A percentile compares a stretch with the other conserved stretches of the same genome.
Evolutionary conservation across 2,113 vertebrate species (phyloP).

Genomic region (Paralichthys olivaceus): DNA sequence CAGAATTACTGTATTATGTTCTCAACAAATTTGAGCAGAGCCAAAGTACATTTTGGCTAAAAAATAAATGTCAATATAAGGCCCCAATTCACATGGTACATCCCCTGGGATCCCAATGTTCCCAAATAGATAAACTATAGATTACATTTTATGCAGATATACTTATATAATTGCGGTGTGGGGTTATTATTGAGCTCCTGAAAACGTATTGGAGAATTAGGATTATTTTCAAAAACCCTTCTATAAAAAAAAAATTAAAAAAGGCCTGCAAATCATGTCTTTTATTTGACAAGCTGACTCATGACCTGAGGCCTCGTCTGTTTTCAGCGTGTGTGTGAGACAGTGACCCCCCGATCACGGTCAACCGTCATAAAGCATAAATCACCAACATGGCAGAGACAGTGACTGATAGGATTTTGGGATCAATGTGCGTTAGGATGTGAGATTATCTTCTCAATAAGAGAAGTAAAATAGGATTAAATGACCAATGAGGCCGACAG

Average conservation of each 20-base stretch:
- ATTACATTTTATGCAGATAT: too few relatives aligned
- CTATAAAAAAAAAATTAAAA: background rate
- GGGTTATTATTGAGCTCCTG: too few relatives aligned
- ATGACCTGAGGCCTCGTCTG: background rate
- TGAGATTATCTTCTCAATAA: slow-evolving; percentile 54
- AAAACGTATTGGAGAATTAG: too few relatives aligned
- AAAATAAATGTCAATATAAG: slow-evolving; percentile 20
- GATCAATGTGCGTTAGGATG: slow-evolving; percentile 44
- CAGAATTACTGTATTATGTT: slow-evolving; percentile 12
- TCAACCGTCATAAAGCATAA: slow-evolving; percentile 48
- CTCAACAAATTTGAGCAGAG: background rate
- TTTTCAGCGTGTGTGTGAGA: background rate
- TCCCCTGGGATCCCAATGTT: background rate
- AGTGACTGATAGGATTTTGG: slow-evolving; percentile 37
- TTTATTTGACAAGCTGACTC: background rate
- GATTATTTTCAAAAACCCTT: too few relatives aligned
- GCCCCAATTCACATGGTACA: slow-evolving; percentile 13
- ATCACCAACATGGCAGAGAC: slow-evolving; percentile 12
- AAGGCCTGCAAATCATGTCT: background rate
- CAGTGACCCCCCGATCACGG: background rate
- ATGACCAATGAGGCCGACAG: slow-evolving; percentile 33
- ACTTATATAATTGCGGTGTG: too few relatives aligned
- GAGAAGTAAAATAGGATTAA: slow-evolving; percentile 52
- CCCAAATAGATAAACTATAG: background rate
- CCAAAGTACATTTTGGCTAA: slow-evolving; percentile 24